Evolutionary conservation across 2,888 invertebrate genomes (phyloP), one percentile per base, ranked within the genome.

Genomic region (Schizotus pectinicornis): DNA sequence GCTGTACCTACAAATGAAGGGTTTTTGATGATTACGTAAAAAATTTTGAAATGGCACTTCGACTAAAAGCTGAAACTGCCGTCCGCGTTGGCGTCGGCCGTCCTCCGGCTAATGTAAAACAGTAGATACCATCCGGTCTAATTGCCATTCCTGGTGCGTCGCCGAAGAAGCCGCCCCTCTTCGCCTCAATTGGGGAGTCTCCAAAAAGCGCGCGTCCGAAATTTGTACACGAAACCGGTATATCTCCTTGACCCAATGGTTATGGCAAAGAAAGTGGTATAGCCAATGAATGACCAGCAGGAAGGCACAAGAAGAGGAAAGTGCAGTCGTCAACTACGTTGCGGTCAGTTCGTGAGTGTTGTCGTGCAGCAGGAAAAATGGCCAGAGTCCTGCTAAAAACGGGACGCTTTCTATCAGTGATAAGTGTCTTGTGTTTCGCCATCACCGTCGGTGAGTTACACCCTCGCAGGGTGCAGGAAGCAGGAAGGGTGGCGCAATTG

Each of bases 221-320:
- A 39, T 12, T 35, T 47, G 9, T 39, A 48, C 14, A 3, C 30
- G 51, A 58, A 67, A 69, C 69, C 65, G 67, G 69, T 69, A 67
- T 67, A 65, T 68, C 65, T 69, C 69, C 69, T 69, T 68, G 69
- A 67, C 69, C 68, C 62, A 68, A 68, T 66, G 60, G 64, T 65
- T 66, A 66, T 65, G 66, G 66, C 66, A 64, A 68, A 68, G 69
- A 70, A 70, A 68, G 67, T 68, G 49, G 65, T 58, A 54, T 58
- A 64, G 59, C 64, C 67, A 67, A 67, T 63, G 62, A 67, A 57
- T 67, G 67, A 56, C 63, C 67, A 66, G 63, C 52, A 65, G 64
- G 66, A 67, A 67, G 64, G 66, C 62, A 64, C 57, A 64, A 60
- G 63, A 68, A 64, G 66, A 69, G 65, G 67, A 68, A 68, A 68